Evolutionary conservation across 2,113 vertebrate species (phyloP).

Genomic region (Capra hircus): DNA sequence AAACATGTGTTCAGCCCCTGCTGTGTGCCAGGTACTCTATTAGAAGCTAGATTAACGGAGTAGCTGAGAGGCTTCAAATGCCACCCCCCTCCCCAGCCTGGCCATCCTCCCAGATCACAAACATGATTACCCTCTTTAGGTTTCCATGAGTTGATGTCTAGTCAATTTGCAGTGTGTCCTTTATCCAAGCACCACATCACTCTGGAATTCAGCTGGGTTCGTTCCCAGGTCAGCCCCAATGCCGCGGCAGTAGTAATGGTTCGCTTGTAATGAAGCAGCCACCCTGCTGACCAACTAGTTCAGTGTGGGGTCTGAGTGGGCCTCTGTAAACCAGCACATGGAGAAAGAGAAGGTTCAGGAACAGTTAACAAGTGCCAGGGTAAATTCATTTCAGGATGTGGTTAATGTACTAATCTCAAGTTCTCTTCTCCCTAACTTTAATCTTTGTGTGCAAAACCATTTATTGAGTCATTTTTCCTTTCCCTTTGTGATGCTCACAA

Average conservation of each 20-base stretch:
- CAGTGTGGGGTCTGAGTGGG: background rate
- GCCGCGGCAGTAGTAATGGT: accelerated
- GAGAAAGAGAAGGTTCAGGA: background rate
- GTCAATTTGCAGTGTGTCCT: background rate
- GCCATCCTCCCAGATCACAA: background rate
- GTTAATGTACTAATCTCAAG: background rate
- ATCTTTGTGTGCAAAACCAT: background rate
- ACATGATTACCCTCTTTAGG: background rate
- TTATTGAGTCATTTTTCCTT: background rate
- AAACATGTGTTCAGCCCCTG: background rate
- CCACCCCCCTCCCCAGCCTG: background rate
- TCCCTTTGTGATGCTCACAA: background rate
- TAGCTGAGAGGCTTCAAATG: background rate
- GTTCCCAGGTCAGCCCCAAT: background rate
- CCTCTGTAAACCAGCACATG: background rate
- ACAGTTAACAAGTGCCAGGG: background rate
- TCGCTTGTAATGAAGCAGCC: background rate
- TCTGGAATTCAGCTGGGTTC: background rate
- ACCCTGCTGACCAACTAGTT: accelerated
- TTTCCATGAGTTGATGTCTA: background rate
- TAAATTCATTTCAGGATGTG: background rate
- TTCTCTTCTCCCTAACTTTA: background rate
- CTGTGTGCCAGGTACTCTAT: background rate
- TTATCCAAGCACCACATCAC: background rate
- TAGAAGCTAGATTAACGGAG: background rate